Base-by-base conservation (phyloP, 2,113 vertebrate genomes). In the Ammospiza nelsoni region DNA sequence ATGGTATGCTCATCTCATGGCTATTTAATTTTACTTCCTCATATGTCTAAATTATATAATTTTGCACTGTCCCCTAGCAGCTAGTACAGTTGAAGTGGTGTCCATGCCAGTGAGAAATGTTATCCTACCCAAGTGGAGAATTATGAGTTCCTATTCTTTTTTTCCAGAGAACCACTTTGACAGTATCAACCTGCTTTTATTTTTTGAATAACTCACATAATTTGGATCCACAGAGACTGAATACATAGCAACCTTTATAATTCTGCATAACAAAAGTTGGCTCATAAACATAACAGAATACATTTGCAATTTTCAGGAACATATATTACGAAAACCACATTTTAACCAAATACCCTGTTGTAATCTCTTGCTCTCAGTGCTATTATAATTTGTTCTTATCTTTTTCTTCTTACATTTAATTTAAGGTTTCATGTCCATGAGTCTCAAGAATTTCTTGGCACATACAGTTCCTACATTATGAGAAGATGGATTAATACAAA, bases 1-100 rank as follows among this genome's bases (percentile, higher is more conserved):
- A 97, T 84, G 59, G 78, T 44, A 69, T 55, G 75, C 79, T 97
- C 93, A 84, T 95, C 93, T 96, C 92, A 95, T 94, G 94, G 90
- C 91, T 93, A 91, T 94, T 95, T 95, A 94, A 95, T 97, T 95
- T 91, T 76, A 93, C 75, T 88, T 83, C 82, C 90, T 93, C 1
- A 3, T 88, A 84, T 21, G 39, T 91, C 90, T 95, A 92, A 95
- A 95, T 96, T 89, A 95, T 16, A 29, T 90, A 85, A 95, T 86
- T 93, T 89, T 80, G 82, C 41, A 74, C 67, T 79, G 78, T 92
- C 82, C 84, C 67, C 90, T 83, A 94, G 90, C 81, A 96, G 89
- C 63, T n/a, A 95, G 63, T 28, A 59, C 33, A n/a, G 61, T 18
- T 58, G 75, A 65, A 84, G 87, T 94, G 41, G 25, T 44, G 58